Evolutionary conservation across 2,888 invertebrate genomes (phyloP).

Genomic region (Pilophorus perplexus): DNA sequence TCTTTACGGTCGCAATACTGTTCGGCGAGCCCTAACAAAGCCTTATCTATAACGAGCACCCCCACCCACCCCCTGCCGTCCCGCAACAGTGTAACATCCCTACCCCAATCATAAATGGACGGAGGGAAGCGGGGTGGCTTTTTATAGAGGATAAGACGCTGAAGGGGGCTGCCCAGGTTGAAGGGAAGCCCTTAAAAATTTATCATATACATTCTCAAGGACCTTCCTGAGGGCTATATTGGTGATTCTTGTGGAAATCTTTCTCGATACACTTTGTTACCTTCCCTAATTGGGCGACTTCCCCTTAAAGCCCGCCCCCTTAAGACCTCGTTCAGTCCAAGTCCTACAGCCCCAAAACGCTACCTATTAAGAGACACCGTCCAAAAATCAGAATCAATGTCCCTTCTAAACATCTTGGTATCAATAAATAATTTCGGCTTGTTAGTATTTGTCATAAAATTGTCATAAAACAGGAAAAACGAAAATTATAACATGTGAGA

Average conservation of each 20-base stretch:
- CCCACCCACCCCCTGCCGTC: background rate
- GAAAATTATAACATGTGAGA: too few species aligned
- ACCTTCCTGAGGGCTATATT: background rate
- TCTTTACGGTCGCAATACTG: slow-evolving; percentile 41
- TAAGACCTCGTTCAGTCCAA: background rate
- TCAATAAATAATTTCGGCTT: too few species aligned
- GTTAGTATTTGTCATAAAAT: too few species aligned
- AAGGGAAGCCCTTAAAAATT: slow-evolving; percentile 42
- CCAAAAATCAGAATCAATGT: too few species aligned
- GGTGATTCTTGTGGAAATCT: slow-evolving; percentile 16
- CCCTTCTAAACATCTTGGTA: too few species aligned
- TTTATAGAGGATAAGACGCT: background rate
- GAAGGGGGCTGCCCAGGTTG: background rate
- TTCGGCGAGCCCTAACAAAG: slow-evolving; percentile 39
- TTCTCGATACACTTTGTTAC: slow-evolving; percentile 12
- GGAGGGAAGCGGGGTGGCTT: background rate
- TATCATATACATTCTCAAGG: slow-evolving; percentile 44
- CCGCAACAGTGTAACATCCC: background rate
- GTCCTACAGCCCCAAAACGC: too few species aligned
- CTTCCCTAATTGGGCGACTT: slow-evolving; percentile 6
- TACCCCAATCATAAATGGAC: background rate
- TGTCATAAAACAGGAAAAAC: too few species aligned
- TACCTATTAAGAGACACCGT: too few species aligned
- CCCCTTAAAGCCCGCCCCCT: background rate
- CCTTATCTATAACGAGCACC: slow-evolving; percentile 44